Evolutionary conservation across 1,140 invertebrate species (phyloP), one percentile per base, ranked within the genome.

Genomic region (Tribolium castaneum): DNA sequence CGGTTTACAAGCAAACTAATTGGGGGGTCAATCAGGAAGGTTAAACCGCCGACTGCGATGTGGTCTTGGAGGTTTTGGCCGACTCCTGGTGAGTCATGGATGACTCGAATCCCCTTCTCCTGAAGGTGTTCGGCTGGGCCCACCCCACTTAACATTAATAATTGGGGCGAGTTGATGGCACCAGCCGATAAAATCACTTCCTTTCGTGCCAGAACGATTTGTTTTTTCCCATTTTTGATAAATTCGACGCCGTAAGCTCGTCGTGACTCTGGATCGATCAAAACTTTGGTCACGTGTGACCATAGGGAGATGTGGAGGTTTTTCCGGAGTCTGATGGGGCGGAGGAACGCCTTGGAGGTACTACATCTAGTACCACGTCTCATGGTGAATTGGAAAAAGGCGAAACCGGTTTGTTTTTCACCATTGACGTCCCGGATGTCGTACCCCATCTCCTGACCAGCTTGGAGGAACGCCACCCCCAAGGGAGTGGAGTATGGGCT

Each of bases 391-490:
- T 97, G 95, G 72, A 92, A 95, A 74, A 95, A 90, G 0, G 92
- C 91, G 82, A 94, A 96, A 3, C 95, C 95, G 0, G 94, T 95
- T 84, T 96, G 94, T 80, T 94, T 90, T 0, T 92, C 90, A 5
- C 96, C 92, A 86, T 96, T 95, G 59, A 95, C 87, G 85, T 94
- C 92, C 0, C 92, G 82, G 5, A 95, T 92, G 52, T 95, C 93
- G 86, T 96, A 96, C 49, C 96, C 97, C 91, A 97, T 95, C 85
- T 98, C 95, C 85, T 94, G 90, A 35, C 94, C 96, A 0, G 96
- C 96, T 89, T 98, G 93, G 0, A 98, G 88, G 84, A 96, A 95
- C 0, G 94, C 92, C n/a, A 91, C 88, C 0, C 94, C 94, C 10
- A 96, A 86, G 0, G 95, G 94, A 0, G 94, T 95, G 76, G 94